Percentiles rank a stretch among this genome's conserved stretches.
Evolutionary conservation across 64 coral and sea anemone species (phyloP).

Genomic region (Platygyra sinensis): DNA sequence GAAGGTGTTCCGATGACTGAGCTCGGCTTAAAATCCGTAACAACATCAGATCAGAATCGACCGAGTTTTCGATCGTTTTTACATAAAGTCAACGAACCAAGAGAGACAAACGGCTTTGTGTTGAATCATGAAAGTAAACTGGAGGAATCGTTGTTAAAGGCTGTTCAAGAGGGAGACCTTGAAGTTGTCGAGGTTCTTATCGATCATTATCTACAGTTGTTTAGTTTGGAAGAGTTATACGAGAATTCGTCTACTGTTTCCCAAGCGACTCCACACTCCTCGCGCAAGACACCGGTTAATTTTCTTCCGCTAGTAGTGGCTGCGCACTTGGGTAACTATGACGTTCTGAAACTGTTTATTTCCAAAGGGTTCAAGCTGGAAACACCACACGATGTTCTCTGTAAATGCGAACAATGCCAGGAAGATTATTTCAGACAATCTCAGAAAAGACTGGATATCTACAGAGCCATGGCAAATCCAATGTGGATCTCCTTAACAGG

Average conservation of each 20-base stretch:
- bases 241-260: constrained; percentile 14
- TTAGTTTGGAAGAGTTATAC: constrained; percentile 51
- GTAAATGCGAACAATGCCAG: constrained; percentile 82
- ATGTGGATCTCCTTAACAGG: constrained; percentile 86
- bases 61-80: not conserved
- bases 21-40: not conserved
- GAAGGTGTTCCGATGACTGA: constrained; percentile 47
- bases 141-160: constrained; percentile 51
- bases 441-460: constrained; percentile 85
- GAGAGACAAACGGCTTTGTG: constrained; percentile 56
- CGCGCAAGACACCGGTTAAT: constrained; percentile 43
- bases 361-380: constrained; percentile 83
- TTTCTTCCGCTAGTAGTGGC: constrained; percentile 86
- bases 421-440: constrained; percentile 76
- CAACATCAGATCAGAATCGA: not conserved
- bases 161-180: constrained; percentile 41
- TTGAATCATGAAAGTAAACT: constrained; percentile 53
- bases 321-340: constrained; percentile 87
- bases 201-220: constrained; percentile 61
- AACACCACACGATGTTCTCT: constrained; percentile 81
- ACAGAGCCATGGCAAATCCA: constrained; percentile 87
- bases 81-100: constrained; percentile 9
- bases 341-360: constrained; percentile 85
- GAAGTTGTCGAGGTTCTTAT: constrained; percentile 43
- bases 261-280: not conserved